These are phyloP conservation scores for Eulemur mongoz DNA, from an alignment of 2,797 vertebrate genomes.

Conservation along the genomic window DNA sequence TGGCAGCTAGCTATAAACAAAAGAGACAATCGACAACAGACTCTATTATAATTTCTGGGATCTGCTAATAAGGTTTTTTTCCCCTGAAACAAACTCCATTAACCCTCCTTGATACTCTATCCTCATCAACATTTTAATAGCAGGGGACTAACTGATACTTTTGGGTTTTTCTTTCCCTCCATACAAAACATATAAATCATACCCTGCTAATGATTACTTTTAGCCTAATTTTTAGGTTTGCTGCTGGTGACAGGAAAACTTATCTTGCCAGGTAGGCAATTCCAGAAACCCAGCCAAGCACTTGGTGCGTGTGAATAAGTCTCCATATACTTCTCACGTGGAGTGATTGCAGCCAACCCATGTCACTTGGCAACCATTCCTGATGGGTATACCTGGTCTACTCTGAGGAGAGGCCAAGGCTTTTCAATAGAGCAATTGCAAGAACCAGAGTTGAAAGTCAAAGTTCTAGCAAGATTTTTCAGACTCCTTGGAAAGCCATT, in stretches of 20 bases:
- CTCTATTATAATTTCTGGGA: constrained; percentile 26
- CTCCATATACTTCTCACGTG: not conserved
- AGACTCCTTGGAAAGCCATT: not conserved
- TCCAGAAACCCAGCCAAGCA: constrained; percentile 30
- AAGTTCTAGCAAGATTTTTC: not conserved
- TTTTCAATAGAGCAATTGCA: not conserved
- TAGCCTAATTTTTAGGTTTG: constrained; percentile 51
- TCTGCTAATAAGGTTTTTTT: constrained; percentile 2
- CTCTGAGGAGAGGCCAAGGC: not conserved
- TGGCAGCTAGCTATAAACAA: constrained; percentile 10
- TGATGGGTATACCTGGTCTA: not conserved
- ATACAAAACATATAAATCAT: constrained; percentile 39
- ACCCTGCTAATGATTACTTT: constrained; percentile 62
- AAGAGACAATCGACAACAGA: not conserved
- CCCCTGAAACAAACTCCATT: constrained; percentile 39
- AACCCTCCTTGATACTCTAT: constrained; percentile 30
- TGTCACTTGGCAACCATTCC: constrained; percentile 29
- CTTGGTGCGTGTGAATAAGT: constrained; percentile 37
- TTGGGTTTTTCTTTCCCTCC: not conserved
- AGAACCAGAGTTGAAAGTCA: not conserved
- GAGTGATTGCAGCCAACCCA: not conserved
- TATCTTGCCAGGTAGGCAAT: constrained; percentile 47
- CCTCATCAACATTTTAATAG: constrained; percentile 56
- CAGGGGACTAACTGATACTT: not conserved
- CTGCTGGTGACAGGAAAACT: constrained; percentile 39